Evolutionary conservation across 1,140 invertebrate species (phyloP).

Genomic region (Gonioctena quinquepunctata): DNA sequence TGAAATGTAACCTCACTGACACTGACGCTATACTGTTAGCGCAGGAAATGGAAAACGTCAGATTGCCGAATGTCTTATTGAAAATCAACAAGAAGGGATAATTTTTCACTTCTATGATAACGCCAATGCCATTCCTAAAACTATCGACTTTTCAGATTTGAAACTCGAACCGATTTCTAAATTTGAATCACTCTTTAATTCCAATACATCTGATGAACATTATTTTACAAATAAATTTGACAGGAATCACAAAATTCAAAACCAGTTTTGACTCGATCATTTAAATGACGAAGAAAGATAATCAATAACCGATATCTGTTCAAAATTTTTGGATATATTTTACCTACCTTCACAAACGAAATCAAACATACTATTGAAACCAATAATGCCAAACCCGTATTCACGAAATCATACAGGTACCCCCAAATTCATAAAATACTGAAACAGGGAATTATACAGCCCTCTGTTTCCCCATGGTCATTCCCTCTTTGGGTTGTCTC

Average conservation of each 20-base stretch:
- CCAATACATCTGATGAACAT: no score
- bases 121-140: not conserved
- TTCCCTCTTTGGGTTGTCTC: constrained; percentile 31
- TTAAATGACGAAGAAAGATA: constrained; percentile 1
- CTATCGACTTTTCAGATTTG: no score
- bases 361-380: constrained; percentile 20
- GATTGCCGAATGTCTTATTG: not conserved
- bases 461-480: constrained; percentile 26
- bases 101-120: not conserved
- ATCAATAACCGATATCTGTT: not conserved
- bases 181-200: no score
- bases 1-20: not conserved
- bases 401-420: constrained; percentile 30
- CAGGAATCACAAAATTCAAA: no score
- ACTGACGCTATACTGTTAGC: constrained; percentile 2
- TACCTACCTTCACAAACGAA: constrained; percentile 18
- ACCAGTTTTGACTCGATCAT: no score
- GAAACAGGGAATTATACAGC: constrained; percentile 29
- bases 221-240: no score
- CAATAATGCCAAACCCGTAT: not conserved
- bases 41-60: not conserved
- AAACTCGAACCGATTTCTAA: no score
- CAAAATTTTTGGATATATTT: constrained; percentile 16
- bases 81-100: not conserved
- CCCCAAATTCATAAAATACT: constrained; percentile 32